These are phyloP conservation scores for Watsonalla cultraria DNA, from an alignment of 2,888 invertebrate genomes.

Conservation along the genomic window DNA sequence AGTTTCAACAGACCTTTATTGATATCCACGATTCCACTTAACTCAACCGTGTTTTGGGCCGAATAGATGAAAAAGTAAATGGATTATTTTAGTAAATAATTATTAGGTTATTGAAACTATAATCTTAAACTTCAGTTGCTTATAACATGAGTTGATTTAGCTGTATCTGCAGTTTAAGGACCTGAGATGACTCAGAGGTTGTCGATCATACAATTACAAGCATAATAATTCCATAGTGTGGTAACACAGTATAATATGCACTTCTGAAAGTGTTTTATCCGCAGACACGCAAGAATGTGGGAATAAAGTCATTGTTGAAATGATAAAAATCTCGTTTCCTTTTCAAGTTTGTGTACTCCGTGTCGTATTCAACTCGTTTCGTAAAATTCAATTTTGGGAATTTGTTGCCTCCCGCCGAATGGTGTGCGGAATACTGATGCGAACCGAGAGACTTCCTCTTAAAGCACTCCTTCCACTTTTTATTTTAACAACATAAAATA, in stretches of 20 bases:
- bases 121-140: background rate
- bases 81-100: background rate
- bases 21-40: constrained; percentile 34
- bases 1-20: constrained; percentile 37
- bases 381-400: constrained; percentile 79
- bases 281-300: constrained; percentile 13
- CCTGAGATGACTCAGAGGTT: too few species aligned
- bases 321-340: constrained; percentile 72
- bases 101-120: background rate
- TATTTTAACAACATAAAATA: constrained; percentile 53
- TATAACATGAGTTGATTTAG: too few species aligned
- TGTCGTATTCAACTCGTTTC: constrained; percentile 78
- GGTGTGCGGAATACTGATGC: constrained; percentile 72
- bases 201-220: too few species aligned
- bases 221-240: too few species aligned
- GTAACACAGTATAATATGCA: too few species aligned
- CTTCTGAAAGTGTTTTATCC: constrained; percentile 1
- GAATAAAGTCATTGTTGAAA: constrained; percentile 63
- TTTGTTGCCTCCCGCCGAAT: constrained; percentile 74
- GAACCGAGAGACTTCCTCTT: constrained; percentile 40
- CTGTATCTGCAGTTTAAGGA: too few species aligned
- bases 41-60: constrained; percentile 27
- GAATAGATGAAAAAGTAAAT: constrained; percentile 1
- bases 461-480: constrained; percentile 45
- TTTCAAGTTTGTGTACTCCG: constrained; percentile 67